phyloP scores from a whole-genome alignment of 2,888 invertebrate genomes.

The Lycocerus yunnanus region DNA sequence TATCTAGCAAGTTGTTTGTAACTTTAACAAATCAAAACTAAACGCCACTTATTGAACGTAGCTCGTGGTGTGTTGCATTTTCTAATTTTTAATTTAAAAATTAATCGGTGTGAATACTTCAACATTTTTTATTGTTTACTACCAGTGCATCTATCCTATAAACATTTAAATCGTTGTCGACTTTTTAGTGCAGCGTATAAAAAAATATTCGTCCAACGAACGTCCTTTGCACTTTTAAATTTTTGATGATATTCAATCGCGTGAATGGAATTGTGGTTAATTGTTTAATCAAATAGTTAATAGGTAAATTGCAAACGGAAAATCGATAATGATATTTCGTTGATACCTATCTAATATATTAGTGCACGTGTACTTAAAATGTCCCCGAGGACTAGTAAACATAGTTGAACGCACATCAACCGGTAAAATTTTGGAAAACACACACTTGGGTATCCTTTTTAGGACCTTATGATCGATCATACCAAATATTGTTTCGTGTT shows the following conservation, averaged over 20 bases:
- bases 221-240: neutral
- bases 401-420: conserved; percentile 5
- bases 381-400: conserved; percentile 39
- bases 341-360: neutral
- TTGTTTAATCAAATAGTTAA: neutral
- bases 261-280: neutral
- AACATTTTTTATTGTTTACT: neutral
- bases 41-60: conserved; percentile 36
- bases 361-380: conserved; percentile 11
- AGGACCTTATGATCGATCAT: neutral
- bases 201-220: neutral
- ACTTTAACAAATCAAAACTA: conserved; percentile 33
- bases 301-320: neutral
- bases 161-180: neutral
- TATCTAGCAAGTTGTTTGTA: conserved; percentile 47
- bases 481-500: neutral
- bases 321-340: conserved; percentile 15
- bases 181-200: neutral
- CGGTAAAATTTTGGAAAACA: neutral
- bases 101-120: neutral
- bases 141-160: neutral
- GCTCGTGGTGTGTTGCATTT: conserved; percentile 8
- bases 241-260: neutral
- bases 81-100: neutral
- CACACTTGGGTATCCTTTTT: neutral